Evolutionary conservation across 2,888 invertebrate genomes (phyloP).

Genomic region (Trisateles emortualis): DNA sequence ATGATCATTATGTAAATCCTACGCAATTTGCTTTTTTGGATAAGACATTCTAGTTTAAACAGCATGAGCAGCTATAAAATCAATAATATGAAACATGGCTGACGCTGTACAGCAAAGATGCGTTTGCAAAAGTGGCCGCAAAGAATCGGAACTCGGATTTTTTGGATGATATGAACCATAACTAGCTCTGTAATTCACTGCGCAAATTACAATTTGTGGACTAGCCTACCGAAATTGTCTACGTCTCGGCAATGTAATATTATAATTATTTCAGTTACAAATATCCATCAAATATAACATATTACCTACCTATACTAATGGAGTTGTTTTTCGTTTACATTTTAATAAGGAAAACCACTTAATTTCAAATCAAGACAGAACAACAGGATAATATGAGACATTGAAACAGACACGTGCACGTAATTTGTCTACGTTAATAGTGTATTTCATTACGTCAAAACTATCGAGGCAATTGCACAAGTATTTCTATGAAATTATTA

Average conservation of each 20-base stretch:
- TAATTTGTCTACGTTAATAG: neutral
- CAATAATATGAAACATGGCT: too few relatives aligned
- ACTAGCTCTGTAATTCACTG: too few relatives aligned
- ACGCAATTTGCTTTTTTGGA: constrained; percentile 6
- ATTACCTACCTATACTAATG: neutral
- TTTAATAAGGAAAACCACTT: neutral
- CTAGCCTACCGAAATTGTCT: too few relatives aligned
- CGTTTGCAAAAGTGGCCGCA: too few relatives aligned
- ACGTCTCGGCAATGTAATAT: too few relatives aligned
- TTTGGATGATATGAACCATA: too few relatives aligned
- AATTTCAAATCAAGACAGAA: neutral
- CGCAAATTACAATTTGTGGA: too few relatives aligned
- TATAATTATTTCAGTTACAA: too few relatives aligned
- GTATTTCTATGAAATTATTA: too few relatives aligned
- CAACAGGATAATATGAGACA: neutral
- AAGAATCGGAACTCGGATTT: too few relatives aligned
- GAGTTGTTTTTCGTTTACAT: neutral
- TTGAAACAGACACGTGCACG: neutral
- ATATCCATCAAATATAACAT: too few relatives aligned
- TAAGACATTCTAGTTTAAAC: neutral
- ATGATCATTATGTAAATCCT: constrained; percentile 11
- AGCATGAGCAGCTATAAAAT: neutral
- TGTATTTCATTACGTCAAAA: neutral
- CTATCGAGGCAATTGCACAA: neutral
- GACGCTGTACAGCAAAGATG: too few relatives aligned